Evolutionary conservation across 2,113 vertebrate genomes (phyloP).

Genomic region (Syrmaticus mikado): DNA sequence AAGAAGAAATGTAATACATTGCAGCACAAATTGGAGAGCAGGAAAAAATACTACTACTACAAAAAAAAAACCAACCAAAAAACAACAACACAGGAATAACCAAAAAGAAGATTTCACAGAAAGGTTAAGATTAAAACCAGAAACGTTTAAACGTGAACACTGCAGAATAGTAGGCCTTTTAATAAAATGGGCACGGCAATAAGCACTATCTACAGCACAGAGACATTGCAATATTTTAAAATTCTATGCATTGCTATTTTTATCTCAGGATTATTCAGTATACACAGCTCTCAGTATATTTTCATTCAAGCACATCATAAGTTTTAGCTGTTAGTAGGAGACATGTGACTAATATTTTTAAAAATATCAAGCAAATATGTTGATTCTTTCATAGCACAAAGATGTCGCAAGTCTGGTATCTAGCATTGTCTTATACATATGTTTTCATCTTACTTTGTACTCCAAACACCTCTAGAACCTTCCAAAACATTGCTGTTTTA

Average conservation of each 20-base stretch:
- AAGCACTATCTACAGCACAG: too few relatives aligned
- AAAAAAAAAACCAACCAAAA: not conserved
- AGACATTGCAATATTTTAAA: not conserved
- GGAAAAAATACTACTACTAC: not conserved
- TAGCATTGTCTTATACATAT: not conserved
- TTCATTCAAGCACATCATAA: accelerated
- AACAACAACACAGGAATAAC: not conserved
- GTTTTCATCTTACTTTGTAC: not conserved
- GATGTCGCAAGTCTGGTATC: not conserved
- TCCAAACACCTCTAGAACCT: not conserved
- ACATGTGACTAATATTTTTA: not conserved
- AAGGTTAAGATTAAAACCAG: not conserved
- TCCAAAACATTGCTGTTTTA: not conserved
- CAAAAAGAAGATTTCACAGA: not conserved
- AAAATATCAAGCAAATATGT: not conserved
- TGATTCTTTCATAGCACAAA: not conserved
- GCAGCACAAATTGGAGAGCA: not conserved
- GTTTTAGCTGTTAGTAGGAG: not conserved
- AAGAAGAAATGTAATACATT: not conserved
- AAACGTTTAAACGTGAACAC: not conserved
- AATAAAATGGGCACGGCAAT: not conserved
- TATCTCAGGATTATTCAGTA: not conserved
- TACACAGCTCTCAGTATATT: not conserved
- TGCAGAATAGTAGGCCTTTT: not conserved
- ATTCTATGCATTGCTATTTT: not conserved